Conservation (phyloP, 2,888 invertebrate genomes). For the Dynastes grantii region DNA sequence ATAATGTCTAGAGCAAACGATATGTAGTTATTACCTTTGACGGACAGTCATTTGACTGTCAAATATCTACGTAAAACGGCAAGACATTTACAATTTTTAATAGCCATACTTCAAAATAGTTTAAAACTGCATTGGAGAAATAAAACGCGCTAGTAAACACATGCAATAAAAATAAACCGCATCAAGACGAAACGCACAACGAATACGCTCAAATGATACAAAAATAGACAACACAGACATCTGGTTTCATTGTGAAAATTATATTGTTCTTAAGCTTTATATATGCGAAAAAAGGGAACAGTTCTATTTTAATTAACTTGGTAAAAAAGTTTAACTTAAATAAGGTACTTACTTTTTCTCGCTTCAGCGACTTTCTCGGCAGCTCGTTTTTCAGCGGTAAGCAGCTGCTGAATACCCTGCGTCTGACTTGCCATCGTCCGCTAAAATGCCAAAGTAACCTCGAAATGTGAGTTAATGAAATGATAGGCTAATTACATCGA, state of each 20-base stretch:
- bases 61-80: neutral
- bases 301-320: neutral
- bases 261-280: neutral
- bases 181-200: constrained; percentile 15
- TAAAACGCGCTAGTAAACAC: neutral
- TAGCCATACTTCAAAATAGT: neutral
- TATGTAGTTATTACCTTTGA: no score
- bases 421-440: constrained; percentile 67
- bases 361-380: constrained; percentile 71
- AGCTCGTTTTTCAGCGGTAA: constrained; percentile 69
- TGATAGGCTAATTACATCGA: constrained; percentile 54
- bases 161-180: constrained; percentile 39
- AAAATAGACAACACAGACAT: constrained; percentile 21
- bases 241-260: constrained; percentile 6
- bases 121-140: neutral
- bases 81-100: neutral
- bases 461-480: constrained; percentile 53
- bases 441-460: constrained; percentile 45
- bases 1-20: no score
- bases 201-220: constrained; percentile 5
- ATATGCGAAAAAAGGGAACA: neutral
- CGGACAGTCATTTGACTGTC: no score
- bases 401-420: constrained; percentile 70
- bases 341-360: constrained; percentile 68
- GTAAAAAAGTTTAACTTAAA: neutral